Evolutionary conservation across 2,113 vertebrate genomes (phyloP).

Genomic region (Pagrus major): DNA sequence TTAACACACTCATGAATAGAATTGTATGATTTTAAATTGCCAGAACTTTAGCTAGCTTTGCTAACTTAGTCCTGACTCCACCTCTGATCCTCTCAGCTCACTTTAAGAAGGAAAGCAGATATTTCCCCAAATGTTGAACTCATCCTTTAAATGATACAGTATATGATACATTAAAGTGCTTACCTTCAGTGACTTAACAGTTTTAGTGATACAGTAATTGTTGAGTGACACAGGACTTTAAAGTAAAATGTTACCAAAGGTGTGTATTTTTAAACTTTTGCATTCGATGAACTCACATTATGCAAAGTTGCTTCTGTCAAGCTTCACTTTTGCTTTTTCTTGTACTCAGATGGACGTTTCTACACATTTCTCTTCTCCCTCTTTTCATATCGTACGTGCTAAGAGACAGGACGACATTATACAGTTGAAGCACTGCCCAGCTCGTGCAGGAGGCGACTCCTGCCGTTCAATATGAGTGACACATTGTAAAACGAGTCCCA

Average conservation of each 20-base stretch:
- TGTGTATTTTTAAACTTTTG: constrained; percentile 80
- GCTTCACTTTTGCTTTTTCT: constrained; percentile 84
- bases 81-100: neutral
- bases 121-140: neutral
- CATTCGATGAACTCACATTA: constrained; percentile 88
- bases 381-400: constrained; percentile 75
- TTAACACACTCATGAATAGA: too few relatives aligned
- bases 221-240: constrained; percentile 59
- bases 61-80: neutral
- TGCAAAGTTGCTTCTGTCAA: constrained; percentile 88
- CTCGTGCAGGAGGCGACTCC: constrained; percentile 33
- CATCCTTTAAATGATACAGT: neutral
- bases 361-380: constrained; percentile 89
- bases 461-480: constrained; percentile 12
- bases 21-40: too few relatives aligned
- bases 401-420: constrained; percentile 34
- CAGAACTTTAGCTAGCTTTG: too few relatives aligned
- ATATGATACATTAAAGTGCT: neutral
- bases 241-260: constrained; percentile 76
- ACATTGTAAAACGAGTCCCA: constrained; percentile 7
- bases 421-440: constrained; percentile 43
- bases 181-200: neutral
- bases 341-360: constrained; percentile 85
- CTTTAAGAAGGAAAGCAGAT: neutral
- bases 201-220: constrained; percentile 7